Percentiles rank a stretch among this genome's conserved stretches.
Evolutionary conservation across 2,113 vertebrate genomes (phyloP).

Genomic region (Labrus mixtus): DNA sequence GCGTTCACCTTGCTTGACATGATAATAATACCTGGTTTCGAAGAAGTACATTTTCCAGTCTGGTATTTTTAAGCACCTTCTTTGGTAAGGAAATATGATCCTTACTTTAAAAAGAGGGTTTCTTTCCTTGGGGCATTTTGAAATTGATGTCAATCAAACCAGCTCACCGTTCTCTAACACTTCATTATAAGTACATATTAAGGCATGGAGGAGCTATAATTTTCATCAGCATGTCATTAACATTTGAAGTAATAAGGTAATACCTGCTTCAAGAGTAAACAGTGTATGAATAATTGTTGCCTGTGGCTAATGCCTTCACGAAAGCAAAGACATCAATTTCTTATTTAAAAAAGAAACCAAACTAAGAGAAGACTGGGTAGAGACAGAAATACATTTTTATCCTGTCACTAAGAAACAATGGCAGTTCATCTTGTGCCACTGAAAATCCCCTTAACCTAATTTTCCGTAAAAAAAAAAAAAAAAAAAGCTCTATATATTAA

Average conservation of each 20-base stretch:
- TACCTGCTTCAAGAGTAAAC: slow-evolving; percentile 9
- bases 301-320: background rate
- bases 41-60: slow-evolving; percentile 14
- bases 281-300: slow-evolving; percentile 14
- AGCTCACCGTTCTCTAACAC: background rate
- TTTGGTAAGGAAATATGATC: background rate
- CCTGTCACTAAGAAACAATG: background rate
- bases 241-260: background rate
- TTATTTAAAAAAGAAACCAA: slow-evolving; percentile 21
- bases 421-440: background rate
- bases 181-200: background rate
- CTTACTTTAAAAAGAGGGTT: background rate
- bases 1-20: slow-evolving; percentile 29
- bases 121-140: background rate
- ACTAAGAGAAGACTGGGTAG: background rate
- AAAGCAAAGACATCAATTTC: background rate
- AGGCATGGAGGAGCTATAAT: background rate
- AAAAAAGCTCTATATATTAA: slow-evolving; percentile 14
- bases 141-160: slow-evolving; percentile 5
- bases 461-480: slow-evolving; percentile 30
- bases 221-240: slow-evolving; percentile 18
- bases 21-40: background rate
- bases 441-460: slow-evolving; percentile 15
- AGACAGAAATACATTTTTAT: slow-evolving; percentile 2
- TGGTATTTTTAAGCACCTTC: slow-evolving; percentile 4